Evolutionary conservation across 1,140 invertebrate genomes (phyloP), one percentile per base, ranked within the genome.

Genomic region (Idris sp.): DNA sequence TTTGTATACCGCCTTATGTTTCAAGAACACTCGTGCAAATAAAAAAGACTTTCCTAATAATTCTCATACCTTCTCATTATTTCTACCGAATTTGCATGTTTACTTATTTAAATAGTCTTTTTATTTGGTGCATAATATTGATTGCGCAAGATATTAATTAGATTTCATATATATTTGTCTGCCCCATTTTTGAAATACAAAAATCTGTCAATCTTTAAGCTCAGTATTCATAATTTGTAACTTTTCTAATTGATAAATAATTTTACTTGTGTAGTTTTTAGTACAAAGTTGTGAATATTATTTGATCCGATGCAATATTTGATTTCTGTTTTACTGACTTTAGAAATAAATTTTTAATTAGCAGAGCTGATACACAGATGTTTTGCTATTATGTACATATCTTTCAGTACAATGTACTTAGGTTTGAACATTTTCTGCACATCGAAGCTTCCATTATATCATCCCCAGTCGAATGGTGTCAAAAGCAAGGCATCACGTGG

Each of bases 401-500:
- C 48, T 59, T 69, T 48, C 56, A 51, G 18, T 40, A 35, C 28
- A 10, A 3, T 18, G 25, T 26, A 19, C 56, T 62, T 40, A 51
- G 48, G 48, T 62, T 74, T 30, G 31, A 62, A 65, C 62, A 65
- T 69, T 75, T 71, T 71, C 65, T 53, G 59, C 65, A 53, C 73
- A 69, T 75, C 65, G 43, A 41, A 74, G 56, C 56, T 62, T 65
- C 73, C 54, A 71, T 75, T 75, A 65, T 75, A 36, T 40, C 19
- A 49, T 58, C 54, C 72, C 72, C 49, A 31, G 11, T 40, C 35
- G 56, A 58, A 31, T 51, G 31, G 53, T 74, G 64, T 64, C 64
- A 64, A 49, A 58, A 61, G 71, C 61, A 67, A 62, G 64, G 64
- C 73, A 67, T 65, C 65, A 69, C 73, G 59, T 75, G 59, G 64